Base-by-base conservation (phyloP, 2,888 invertebrate genomes). In the Erpobdella octoculata region DNA sequence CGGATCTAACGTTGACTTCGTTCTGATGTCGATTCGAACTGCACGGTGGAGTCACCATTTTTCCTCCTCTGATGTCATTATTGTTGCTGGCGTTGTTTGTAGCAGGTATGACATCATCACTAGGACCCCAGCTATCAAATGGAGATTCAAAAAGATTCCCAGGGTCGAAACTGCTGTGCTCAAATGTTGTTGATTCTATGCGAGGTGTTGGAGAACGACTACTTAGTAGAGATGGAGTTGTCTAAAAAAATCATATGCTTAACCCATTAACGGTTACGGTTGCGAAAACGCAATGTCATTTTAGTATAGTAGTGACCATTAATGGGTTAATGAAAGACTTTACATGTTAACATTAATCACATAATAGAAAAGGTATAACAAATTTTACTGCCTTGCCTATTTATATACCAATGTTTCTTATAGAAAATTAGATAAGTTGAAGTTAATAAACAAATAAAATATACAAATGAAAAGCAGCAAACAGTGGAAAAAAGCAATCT, bases 171-270 rank as follows among this genome's bases (percentile, higher is more conserved):
- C 25, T 62, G 37, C 33, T 59, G 35, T 53, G 31, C n/a, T 64
- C 65, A 21, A 64, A 66, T n/a, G 65, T 66, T 0, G 73, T 73
- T 9, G 73, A 72, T 61, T 73, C 73, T n/a, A 68, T 68, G 8
- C 73, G 69, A 5, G 73, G 73, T 33, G 73, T 73, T 25, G 73
- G 73, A 5, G 73, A 73, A 4, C 73, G 69, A 70, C 73, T 73
- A 18, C 65, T 67, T 4, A 66, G 37, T 25, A 58, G n/a, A 28
- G 41, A 61, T 18, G 68, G 31, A 25, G 38, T 41, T 35, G 33
- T 12, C 58, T 69, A 6, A 8, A 69, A 36, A 15, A 12, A 36
- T 9, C 1, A 15, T 15, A 46, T 15, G n/a, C 15, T n/a, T 15
- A 15, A 15, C 15, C 46, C 18, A 46, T n/a, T 46, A 15, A 15